Conservation (phyloP, 2,113 vertebrate genomes). For the Bos javanicus region DNA sequence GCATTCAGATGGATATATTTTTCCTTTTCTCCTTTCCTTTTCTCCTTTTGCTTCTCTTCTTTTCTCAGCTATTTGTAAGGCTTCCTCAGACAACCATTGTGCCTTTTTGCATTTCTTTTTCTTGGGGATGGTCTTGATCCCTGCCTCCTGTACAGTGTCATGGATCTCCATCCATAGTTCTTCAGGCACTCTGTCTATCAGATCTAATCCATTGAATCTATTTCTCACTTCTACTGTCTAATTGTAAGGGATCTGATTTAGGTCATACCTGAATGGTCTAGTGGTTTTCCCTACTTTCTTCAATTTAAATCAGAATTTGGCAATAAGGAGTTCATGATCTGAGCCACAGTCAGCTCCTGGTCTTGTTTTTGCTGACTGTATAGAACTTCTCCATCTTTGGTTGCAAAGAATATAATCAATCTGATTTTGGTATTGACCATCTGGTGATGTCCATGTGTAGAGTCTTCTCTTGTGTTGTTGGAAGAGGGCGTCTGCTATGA, state of each 20-base stretch:
- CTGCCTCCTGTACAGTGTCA: background rate
- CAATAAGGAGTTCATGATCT: background rate
- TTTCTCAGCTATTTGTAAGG: background rate
- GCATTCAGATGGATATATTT: background rate
- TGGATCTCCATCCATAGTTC: background rate
- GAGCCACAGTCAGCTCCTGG: background rate
- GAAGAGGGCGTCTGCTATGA: background rate
- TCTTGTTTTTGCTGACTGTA: background rate
- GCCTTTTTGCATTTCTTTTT: background rate
- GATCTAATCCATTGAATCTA: background rate
- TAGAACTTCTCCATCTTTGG: background rate
- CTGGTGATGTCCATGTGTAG: background rate
- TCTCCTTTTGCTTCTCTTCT: background rate
- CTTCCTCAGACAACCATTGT: background rate
- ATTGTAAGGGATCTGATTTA: background rate
- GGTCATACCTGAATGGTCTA: background rate
- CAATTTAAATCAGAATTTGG: background rate
- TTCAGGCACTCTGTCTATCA: background rate
- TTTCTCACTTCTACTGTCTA: background rate
- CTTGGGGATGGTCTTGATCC: background rate
- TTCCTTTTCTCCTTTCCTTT: background rate
- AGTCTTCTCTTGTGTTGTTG: background rate
- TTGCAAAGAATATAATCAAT: background rate
- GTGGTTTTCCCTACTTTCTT: background rate
- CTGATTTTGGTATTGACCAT: background rate